A percentile compares a stretch with the other conserved stretches of the same genome.
Evolutionary conservation across 2,113 vertebrate species (phyloP).

Genomic region (Clarias magur): DNA sequence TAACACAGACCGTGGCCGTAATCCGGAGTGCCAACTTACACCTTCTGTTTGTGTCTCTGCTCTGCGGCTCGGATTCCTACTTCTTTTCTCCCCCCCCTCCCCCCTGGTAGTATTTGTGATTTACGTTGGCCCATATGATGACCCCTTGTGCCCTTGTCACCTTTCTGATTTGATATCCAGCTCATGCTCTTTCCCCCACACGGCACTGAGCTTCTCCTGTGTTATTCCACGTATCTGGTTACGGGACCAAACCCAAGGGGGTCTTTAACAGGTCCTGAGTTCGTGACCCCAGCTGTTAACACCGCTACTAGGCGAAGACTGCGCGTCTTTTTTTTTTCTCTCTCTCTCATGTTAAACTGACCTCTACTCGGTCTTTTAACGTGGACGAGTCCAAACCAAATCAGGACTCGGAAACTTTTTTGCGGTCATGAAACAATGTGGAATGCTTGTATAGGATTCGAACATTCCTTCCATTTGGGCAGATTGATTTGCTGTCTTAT

Average conservation of each 20-base stretch:
- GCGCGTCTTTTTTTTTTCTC: slow-evolving; percentile 63
- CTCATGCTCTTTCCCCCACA: slow-evolving; percentile 49
- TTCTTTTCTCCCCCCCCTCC: not conserved
- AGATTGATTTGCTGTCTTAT: slow-evolving; percentile 23
- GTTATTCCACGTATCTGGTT: slow-evolving; percentile 80
- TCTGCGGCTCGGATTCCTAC: not conserved
- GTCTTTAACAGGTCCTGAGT: slow-evolving; percentile 73
- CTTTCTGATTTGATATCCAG: slow-evolving; percentile 41
- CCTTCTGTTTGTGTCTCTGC: slow-evolving; percentile 12
- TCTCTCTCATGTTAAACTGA: slow-evolving; percentile 35
- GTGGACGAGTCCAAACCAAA: not conserved
- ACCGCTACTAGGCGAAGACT: slow-evolving; percentile 70
- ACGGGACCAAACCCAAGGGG: slow-evolving; percentile 74
- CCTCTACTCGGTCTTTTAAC: slow-evolving; percentile 6
- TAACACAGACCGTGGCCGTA: slow-evolving; percentile 34
- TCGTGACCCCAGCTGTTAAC: slow-evolving; percentile 76
- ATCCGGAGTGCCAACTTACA: slow-evolving; percentile 15
- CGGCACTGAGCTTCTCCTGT: slow-evolving; percentile 59
- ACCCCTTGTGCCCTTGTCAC: slow-evolving; percentile 58
- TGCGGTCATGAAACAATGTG: not conserved
- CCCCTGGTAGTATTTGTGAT: slow-evolving; percentile 36
- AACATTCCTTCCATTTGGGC: slow-evolving; percentile 7
- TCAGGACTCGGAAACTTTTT: not conserved
- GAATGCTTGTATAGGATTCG: not conserved
- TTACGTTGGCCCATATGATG: slow-evolving; percentile 45